Conservation (phyloP, 2,888 invertebrate species). For the Xylocampa areola region DNA sequence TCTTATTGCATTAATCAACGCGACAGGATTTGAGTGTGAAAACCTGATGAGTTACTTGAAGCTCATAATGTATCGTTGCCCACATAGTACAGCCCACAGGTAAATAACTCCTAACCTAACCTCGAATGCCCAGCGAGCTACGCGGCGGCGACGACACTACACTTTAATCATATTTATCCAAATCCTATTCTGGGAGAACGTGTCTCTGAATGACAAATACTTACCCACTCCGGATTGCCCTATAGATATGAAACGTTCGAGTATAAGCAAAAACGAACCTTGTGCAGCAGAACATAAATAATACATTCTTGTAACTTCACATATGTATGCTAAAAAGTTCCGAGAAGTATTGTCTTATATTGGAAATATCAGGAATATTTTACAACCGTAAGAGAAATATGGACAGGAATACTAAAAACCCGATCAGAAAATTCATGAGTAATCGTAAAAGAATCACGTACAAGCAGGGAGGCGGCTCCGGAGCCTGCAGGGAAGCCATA, state of each 20-base stretch:
- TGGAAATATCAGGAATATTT: constrained; percentile 6
- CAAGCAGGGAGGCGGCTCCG: background rate
- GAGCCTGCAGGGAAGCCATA: constrained; percentile 12
- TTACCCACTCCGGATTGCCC: constrained; percentile 2
- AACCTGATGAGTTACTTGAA: no score
- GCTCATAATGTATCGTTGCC: no score
- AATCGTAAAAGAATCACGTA: constrained; percentile 5
- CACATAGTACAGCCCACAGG: no score
- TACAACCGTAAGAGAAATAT: constrained; percentile 1
- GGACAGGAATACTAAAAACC: constrained; percentile 9
- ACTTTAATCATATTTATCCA: constrained; percentile 21
- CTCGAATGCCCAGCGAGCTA: background rate
- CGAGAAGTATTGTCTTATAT: constrained; percentile 6
- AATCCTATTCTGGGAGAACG: background rate
- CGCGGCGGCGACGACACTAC: background rate
- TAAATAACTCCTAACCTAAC: background rate
- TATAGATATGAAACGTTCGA: background rate
- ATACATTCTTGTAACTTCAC: background rate
- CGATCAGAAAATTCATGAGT: constrained; percentile 8
- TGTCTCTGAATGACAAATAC: constrained; percentile 5
- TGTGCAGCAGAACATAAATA: constrained; percentile 2
- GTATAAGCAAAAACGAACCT: constrained; percentile 7
- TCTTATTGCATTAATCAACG: no score
- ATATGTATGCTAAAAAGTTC: background rate
- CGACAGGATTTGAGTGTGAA: no score